Evolutionary conservation across 2,113 vertebrate genomes (phyloP).

Genomic region (Picathartes gymnocephalus): DNA sequence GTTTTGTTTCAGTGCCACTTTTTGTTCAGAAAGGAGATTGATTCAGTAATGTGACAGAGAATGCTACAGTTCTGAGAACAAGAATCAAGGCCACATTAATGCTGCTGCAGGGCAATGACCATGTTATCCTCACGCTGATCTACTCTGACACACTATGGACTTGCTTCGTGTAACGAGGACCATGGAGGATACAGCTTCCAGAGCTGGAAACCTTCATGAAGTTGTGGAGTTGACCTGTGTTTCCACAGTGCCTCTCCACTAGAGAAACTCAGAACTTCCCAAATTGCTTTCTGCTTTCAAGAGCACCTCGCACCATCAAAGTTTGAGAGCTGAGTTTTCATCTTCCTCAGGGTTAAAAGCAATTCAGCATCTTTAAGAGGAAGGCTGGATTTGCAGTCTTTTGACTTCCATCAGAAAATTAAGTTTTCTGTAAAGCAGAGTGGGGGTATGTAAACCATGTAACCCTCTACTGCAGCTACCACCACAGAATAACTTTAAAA

Average conservation of each 20-base stretch:
- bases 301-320: not conserved
- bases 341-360: not conserved
- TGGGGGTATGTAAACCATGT: not conserved
- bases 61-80: not conserved
- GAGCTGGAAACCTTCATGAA: not conserved
- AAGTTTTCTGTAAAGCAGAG: not conserved
- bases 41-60: not conserved
- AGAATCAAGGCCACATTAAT: not conserved
- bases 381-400: not conserved
- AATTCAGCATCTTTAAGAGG: not conserved
- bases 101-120: not conserved
- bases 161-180: not conserved
- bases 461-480: not conserved
- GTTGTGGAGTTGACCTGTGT: not conserved
- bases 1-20: conserved; percentile 50
- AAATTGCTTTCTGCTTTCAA: not conserved
- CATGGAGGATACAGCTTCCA: not conserved
- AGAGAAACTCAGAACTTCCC: not conserved
- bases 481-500: not conserved
- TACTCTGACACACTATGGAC: fast-evolving
- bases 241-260: not conserved
- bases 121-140: fast-evolving
- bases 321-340: not conserved
- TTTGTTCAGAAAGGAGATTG: not conserved
- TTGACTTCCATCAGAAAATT: not conserved